phyloP scores from a whole-genome alignment of 2,113 vertebrate genomes.

The Hucho hucho region DNA sequence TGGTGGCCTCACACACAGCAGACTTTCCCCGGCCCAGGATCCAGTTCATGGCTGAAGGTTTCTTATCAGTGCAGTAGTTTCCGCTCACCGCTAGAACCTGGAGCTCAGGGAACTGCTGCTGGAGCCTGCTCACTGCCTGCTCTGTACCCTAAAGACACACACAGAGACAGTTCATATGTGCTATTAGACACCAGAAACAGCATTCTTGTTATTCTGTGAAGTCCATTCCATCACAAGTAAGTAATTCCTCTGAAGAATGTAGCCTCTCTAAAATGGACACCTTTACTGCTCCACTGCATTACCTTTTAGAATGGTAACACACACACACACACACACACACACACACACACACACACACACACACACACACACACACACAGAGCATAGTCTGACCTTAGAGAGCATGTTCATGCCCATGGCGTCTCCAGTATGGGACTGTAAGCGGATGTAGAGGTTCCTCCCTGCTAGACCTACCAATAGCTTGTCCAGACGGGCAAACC shows the following conservation, averaged over 20 bases:
- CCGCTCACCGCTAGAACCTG: slow-evolving; percentile 90
- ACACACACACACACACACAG: not conserved
- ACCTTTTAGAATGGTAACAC: too few relatives aligned
- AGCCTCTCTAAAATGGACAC: not conserved
- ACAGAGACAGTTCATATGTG: not conserved
- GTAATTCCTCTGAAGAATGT: too few relatives aligned
- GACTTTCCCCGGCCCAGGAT: slow-evolving; percentile 94
- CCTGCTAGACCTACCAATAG: slow-evolving; percentile 84
- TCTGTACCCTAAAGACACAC: slow-evolving; percentile 85
- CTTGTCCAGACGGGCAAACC: slow-evolving; percentile 91
- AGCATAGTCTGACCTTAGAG: slow-evolving; percentile 82
- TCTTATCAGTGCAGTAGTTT: slow-evolving; percentile 98
- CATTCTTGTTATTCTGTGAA: not conserved
- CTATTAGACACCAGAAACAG: not conserved
- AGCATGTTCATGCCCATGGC: slow-evolving; percentile 99
- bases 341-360: not conserved
- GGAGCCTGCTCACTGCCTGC: slow-evolving; percentile 82
- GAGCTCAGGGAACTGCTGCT: slow-evolving; percentile 84
- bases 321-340: not conserved
- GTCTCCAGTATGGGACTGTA: slow-evolving; percentile 91
- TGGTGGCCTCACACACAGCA: slow-evolving; percentile 89
- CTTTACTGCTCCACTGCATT: not conserved
- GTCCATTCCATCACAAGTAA: too few relatives aligned
- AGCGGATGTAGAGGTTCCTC: slow-evolving; percentile 91
- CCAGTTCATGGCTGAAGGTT: slow-evolving; percentile 94